phyloP scores from a whole-genome alignment of 2,113 vertebrate genomes.

The Anser brachyrhynchus region DNA sequence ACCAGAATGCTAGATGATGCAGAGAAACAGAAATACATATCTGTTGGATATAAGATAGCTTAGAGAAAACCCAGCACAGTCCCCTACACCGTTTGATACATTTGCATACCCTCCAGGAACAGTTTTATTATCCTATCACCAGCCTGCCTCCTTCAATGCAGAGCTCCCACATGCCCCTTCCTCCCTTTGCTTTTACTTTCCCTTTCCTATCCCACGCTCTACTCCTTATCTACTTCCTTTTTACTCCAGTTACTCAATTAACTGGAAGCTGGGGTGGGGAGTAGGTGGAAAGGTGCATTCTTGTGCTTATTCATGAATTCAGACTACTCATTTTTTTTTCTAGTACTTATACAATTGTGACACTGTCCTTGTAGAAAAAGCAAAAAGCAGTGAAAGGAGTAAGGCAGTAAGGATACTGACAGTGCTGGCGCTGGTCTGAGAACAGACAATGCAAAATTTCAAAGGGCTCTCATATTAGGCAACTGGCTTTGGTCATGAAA shows the following conservation, averaged over 20 bases:
- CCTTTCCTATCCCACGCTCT: background rate
- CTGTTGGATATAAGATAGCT: background rate
- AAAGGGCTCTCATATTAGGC: background rate
- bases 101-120: background rate
- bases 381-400: background rate
- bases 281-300: background rate
- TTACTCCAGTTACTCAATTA: background rate
- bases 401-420: background rate
- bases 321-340: background rate
- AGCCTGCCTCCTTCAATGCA: background rate
- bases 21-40: background rate
- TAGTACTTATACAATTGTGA: background rate
- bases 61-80: background rate
- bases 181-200: background rate
- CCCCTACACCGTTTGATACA: background rate
- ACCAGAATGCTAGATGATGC: background rate
- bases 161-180: background rate
- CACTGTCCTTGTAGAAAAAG: background rate
- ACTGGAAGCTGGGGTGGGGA: background rate
- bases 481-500: background rate
- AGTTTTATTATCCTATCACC: background rate
- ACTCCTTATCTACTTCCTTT: background rate
- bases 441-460: background rate
- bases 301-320: background rate
- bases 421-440: background rate